Conservation (phyloP, 2,113 vertebrate species). For the Phyllopteryx taeniolatus region DNA sequence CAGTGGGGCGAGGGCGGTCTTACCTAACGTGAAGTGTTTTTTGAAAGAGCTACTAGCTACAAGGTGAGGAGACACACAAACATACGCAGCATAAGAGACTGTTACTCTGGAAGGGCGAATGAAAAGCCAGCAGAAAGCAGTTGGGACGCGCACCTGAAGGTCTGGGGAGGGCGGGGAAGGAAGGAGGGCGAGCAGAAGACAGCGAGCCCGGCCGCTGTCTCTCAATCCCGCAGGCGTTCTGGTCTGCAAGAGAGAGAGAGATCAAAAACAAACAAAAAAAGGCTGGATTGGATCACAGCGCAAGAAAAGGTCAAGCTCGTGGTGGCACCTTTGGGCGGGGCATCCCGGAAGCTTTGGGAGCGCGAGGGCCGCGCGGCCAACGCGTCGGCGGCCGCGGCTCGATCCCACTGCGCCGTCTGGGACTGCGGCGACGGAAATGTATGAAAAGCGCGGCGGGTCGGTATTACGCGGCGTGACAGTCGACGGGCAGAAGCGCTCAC, state of each 20-base stretch:
- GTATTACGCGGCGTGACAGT: not conserved
- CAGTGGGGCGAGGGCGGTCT: slow-evolving; percentile 28
- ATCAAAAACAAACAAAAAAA: not conserved
- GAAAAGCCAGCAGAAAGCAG: slow-evolving; percentile 5
- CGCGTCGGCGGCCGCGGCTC: slow-evolving; percentile 76
- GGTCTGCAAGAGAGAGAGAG: slow-evolving; percentile 47
- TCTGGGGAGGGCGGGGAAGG: slow-evolving; percentile 76
- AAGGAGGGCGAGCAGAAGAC: slow-evolving; percentile 65
- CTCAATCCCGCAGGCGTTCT: slow-evolving; percentile 70
- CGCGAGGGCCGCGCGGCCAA: slow-evolving; percentile 80
- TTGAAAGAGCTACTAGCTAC: slow-evolving; percentile 83
- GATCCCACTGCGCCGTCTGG: slow-evolving; percentile 73
- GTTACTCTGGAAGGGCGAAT: slow-evolving; percentile 12
- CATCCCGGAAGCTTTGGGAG: slow-evolving; percentile 77
- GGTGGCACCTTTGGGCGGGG: slow-evolving; percentile 69
- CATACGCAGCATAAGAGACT: slow-evolving; percentile 20
- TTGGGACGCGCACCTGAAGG: slow-evolving; percentile 70
- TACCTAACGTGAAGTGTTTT: slow-evolving; percentile 85
- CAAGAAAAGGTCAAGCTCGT: not conserved
- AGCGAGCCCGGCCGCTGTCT: slow-evolving; percentile 72
- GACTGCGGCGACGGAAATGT: slow-evolving; percentile 61
- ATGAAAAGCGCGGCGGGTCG: not conserved
- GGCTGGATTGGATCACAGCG: not conserved
- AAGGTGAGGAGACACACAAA: slow-evolving; percentile 19
- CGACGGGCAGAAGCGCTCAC: slow-evolving; percentile 44